Base-by-base conservation (phyloP, 2,113 vertebrate species). In the Tachysurus vachellii region DNA sequence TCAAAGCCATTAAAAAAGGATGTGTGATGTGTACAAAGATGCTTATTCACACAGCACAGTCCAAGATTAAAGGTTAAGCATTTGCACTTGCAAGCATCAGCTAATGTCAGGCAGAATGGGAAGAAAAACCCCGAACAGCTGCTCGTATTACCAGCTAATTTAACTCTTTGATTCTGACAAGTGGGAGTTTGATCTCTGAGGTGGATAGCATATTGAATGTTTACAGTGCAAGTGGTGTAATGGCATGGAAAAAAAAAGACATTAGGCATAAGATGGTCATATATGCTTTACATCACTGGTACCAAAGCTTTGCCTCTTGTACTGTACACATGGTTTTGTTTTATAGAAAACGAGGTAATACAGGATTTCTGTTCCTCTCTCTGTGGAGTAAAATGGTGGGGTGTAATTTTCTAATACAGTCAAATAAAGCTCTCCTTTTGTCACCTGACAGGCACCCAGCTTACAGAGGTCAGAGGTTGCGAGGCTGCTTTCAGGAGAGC, bases 361-460 rank as follows among this genome's bases (percentile, higher is more conserved):
- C 56, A 57, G 26, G 23, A 50, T 57, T 59, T 64, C 86, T 83
- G 73, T 80, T 19, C 47, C 76, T 42, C 36, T 70, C 26, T 85
- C 76, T 23, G 21, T 83, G 66, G 80, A 76, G 76, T 53, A 47
- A 86, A 79, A 83, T 82, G 71, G 86, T 83, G 54, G 66, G 54
- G 85, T 89, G 89, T 85, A 90, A 85, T 91, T 92, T 92, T 91
- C 88, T 97, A 97, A 96, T 96, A 93, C 95, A 95, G 97, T 97
- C 96, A 96, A 96, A 97, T 97, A 97, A 97, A 97, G 90, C 82
- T 80, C 89, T 97, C 95, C 95, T 94, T 96, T 96, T 97, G 95
- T 96, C 96, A 96, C 96, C 97, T 97, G 96, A 98, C 96, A 97
- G 96, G 95, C 94, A 93, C 95, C 92, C 92, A 94, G 96, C 97